phyloP scores from a whole-genome alignment of 2,113 vertebrate species.

The Coreoperca whiteheadi region DNA sequence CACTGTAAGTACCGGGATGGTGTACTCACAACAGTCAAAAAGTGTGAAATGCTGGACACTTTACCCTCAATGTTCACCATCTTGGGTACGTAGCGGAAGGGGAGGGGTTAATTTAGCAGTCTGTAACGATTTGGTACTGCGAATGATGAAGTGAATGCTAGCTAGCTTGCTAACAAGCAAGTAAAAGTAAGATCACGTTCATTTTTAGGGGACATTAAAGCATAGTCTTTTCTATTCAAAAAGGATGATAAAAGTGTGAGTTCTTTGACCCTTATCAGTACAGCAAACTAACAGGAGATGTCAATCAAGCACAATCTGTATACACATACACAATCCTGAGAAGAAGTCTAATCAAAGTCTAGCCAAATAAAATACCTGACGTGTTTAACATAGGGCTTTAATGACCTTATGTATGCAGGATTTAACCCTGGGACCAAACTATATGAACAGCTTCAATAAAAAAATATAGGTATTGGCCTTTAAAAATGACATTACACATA shows the following conservation, averaged over 20 bases:
- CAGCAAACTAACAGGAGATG: neutral
- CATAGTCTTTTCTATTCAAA: neutral
- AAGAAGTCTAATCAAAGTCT: neutral
- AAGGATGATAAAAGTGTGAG: neutral
- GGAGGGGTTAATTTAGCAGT: no score
- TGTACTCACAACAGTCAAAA: no score
- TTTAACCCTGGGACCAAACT: neutral
- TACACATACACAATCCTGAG: neutral
- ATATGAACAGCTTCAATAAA: neutral
- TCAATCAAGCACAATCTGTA: neutral
- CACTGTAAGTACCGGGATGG: no score
- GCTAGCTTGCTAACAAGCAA: no score
- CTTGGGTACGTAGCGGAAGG: no score
- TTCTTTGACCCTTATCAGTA: no score
- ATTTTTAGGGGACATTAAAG: no score
- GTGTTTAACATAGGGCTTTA: neutral
- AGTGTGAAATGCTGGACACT: no score
- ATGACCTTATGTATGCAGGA: neutral
- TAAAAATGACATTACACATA: neutral
- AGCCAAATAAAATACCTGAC: neutral
- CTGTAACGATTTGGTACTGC: no score
- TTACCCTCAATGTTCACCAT: no score
- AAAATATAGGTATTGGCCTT: neutral
- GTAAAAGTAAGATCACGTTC: no score
- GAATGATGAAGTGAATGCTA: no score